A percentile compares a stretch with the other conserved stretches of the same genome.
phyloP scores from a whole-genome alignment of 2,888 invertebrate species.

The Panorpa germanica region DNA sequence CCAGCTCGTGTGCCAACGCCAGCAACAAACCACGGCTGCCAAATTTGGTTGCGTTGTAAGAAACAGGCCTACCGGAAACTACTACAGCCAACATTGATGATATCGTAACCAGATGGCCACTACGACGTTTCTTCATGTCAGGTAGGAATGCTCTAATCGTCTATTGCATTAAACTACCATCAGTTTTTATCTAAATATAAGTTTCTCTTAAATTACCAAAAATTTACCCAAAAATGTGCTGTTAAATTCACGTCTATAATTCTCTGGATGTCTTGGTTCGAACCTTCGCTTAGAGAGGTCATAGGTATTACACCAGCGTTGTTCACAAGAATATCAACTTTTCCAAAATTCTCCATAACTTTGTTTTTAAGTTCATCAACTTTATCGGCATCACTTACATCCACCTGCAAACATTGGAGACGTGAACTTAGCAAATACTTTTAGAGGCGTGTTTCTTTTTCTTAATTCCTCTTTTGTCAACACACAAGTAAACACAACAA shows the following conservation, averaged over 20 bases:
- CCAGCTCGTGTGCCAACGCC: slow-evolving; percentile 19
- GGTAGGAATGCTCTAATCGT: slow-evolving; percentile 24
- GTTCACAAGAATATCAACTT: slow-evolving; percentile 26
- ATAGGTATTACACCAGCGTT: slow-evolving; percentile 26
- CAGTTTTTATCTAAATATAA: no score
- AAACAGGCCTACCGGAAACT: slow-evolving; percentile 19
- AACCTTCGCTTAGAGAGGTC: slow-evolving; percentile 21
- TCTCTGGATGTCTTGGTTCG: slow-evolving; percentile 22
- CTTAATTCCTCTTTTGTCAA: slow-evolving; percentile 2
- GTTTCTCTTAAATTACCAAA: no score
- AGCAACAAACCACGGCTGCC: slow-evolving; percentile 25
- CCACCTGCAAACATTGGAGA: slow-evolving; percentile 15
- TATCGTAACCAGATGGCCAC: slow-evolving; percentile 26
- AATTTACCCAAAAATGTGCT: slow-evolving; percentile 24
- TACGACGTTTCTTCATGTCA: slow-evolving; percentile 23
- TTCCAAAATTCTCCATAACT: slow-evolving; percentile 22
- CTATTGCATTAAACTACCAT: slow-evolving; percentile 17
- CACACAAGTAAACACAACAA: no score
- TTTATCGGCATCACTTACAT: slow-evolving; percentile 22
- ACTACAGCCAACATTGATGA: slow-evolving; percentile 24
- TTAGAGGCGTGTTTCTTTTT: background rate
- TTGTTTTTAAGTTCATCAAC: slow-evolving; percentile 20
- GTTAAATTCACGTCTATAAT: slow-evolving; percentile 25
- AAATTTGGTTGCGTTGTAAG: slow-evolving; percentile 26
- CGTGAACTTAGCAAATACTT: background rate